These are phyloP conservation scores for Dasyornis broadbenti DNA, from an alignment of 2,113 vertebrate species.

Conservation along the genomic window DNA sequence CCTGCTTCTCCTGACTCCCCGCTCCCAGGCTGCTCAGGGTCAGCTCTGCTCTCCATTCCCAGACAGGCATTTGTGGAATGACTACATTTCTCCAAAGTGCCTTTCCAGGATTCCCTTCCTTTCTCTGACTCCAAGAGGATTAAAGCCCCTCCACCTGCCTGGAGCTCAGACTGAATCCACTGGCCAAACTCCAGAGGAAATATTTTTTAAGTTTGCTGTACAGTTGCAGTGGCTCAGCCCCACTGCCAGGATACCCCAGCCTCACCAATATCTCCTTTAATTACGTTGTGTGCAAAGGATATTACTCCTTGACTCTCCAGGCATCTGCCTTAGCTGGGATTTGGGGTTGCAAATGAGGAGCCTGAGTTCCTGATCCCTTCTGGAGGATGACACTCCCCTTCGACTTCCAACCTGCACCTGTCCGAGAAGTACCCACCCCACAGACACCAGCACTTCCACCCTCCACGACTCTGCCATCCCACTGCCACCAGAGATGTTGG, in stretches of 20 bases:
- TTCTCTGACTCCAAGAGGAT: neutral
- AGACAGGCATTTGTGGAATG: neutral
- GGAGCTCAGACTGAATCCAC: neutral
- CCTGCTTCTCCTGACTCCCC: neutral
- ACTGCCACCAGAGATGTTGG: neutral
- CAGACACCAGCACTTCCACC: neutral
- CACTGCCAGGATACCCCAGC: neutral
- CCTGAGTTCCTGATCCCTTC: neutral
- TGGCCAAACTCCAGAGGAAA: neutral
- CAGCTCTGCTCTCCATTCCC: neutral
- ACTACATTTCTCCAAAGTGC: neutral
- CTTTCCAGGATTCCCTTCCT: neutral
- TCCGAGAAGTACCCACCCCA: neutral
- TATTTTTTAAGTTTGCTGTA: neutral
- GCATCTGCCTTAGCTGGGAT: neutral
- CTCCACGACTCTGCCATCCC: fast-evolving
- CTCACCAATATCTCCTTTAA: neutral
- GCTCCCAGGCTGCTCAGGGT: neutral
- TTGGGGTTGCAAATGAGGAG: neutral
- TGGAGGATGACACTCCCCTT: neutral
- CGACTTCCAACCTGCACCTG: neutral
- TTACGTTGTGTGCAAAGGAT: neutral
- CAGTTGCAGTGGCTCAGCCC: neutral
- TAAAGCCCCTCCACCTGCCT: neutral
- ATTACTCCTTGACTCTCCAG: fast-evolving